Conservation (phyloP, 2,888 invertebrate genomes). For the Unio delphinus region DNA sequence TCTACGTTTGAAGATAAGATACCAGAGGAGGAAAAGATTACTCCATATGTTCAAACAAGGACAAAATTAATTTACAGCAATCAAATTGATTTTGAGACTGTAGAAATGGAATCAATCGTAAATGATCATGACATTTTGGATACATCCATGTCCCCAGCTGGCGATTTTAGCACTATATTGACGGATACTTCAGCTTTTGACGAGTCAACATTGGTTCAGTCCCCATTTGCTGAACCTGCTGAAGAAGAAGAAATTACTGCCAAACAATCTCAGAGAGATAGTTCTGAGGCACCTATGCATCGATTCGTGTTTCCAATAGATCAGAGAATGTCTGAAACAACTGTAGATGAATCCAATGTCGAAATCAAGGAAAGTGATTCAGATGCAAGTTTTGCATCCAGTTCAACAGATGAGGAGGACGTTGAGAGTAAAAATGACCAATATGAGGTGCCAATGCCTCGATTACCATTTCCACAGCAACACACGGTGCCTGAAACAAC, state of each 20-base stretch:
- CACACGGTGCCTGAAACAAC: not conserved
- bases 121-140: no score
- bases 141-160: no score
- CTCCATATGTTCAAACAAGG: slow-evolving; percentile 16
- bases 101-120: not conserved
- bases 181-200: no score
- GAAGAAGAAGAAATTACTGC: slow-evolving; percentile 50
- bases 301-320: no score
- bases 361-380: slow-evolving; percentile 4
- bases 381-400: slow-evolving; percentile 3
- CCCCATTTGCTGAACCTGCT: slow-evolving; percentile 27
- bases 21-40: slow-evolving; percentile 29
- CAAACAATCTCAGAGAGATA: slow-evolving; percentile 27
- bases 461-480: not conserved
- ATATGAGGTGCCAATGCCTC: slow-evolving; percentile 4
- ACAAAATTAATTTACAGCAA: slow-evolving; percentile 23
- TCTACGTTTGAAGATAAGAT: slow-evolving; percentile 22
- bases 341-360: not conserved
- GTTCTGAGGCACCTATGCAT: slow-evolving; percentile 4
- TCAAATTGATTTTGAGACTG: slow-evolving; percentile 28
- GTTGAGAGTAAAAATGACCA: slow-evolving; percentile 1
- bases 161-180: no score
- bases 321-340: no score
- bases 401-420: slow-evolving; percentile 10
- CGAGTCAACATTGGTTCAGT: slow-evolving; percentile 13